A percentile compares a stretch with the other conserved stretches of the same genome.
Evolutionary conservation across 64 coral and sea anemone species (phyloP).

Genomic region (Porites lutea): DNA sequence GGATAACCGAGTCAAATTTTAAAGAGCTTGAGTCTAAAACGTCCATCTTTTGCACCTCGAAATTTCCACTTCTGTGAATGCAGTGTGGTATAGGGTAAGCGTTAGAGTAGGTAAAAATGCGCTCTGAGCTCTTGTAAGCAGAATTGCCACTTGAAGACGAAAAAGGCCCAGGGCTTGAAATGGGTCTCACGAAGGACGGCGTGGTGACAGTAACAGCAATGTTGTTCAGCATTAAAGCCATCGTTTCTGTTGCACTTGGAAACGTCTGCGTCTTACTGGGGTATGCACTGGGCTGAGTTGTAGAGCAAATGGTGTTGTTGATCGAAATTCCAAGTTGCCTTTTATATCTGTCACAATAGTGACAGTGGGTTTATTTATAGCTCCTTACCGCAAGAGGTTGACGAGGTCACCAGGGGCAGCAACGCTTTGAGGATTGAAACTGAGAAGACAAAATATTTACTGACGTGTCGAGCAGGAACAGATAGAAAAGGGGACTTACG

Average conservation of each 20-base stretch:
- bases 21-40: not conserved
- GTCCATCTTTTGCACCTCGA: not conserved
- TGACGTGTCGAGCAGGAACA: constrained; percentile 1
- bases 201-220: constrained; percentile 30
- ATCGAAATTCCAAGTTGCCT: constrained; percentile 22
- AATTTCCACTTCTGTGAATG: constrained; percentile 15
- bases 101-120: constrained; percentile 37
- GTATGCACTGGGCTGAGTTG: no score
- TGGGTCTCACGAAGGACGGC: constrained; percentile 38
- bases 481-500: not conserved
- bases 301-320: constrained; percentile 1
- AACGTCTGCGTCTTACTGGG: not conserved
- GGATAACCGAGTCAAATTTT: constrained; percentile 16
- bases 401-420: constrained; percentile 31
- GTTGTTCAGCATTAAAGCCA: constrained; percentile 38
- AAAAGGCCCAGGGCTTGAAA: constrained; percentile 36
- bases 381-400: not conserved
- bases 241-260: not conserved
- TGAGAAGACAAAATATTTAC: constrained; percentile 44
- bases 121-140: constrained; percentile 19
- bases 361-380: constrained; percentile 37
- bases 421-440: constrained; percentile 23
- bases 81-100: constrained; percentile 46
- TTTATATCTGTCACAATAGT: constrained; percentile 38
- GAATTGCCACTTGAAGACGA: not conserved